These are phyloP conservation scores for Bombus breviceps DNA, from an alignment of 1,140 invertebrate genomes.

Conservation along the genomic window DNA sequence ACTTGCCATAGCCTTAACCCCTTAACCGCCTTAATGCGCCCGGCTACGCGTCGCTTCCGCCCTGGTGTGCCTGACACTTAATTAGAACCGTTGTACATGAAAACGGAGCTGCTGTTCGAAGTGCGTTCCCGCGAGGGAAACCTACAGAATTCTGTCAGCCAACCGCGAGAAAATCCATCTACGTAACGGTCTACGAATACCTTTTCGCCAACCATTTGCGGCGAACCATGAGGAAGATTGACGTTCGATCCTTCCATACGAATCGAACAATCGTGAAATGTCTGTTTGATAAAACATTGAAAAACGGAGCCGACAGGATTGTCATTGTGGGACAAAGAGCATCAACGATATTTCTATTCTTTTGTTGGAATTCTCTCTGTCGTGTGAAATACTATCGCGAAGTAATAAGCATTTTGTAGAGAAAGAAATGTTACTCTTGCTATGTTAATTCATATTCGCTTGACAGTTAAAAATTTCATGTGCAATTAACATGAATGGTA, in stretches of 20 bases:
- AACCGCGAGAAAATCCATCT: constrained; percentile 48
- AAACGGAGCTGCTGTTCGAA: constrained; percentile 50
- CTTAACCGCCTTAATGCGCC: constrained; percentile 68
- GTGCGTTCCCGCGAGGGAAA: constrained; percentile 28
- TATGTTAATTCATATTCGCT: background rate
- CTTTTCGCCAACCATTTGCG: constrained; percentile 9
- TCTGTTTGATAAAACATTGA: background rate
- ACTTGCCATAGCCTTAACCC: constrained; percentile 61
- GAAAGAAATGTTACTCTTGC: background rate
- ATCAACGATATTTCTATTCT: background rate
- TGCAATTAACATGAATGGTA: background rate
- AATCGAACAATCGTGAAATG: background rate
- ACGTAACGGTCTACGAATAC: constrained; percentile 2
- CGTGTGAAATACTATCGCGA: background rate
- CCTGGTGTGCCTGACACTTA: constrained; percentile 67
- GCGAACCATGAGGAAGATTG: background rate
- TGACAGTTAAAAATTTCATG: background rate
- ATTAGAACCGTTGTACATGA: constrained; percentile 65
- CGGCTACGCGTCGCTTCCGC: constrained; percentile 57
- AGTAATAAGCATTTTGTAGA: background rate
- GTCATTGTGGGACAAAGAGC: background rate
- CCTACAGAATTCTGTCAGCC: constrained; percentile 25
- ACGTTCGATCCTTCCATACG: background rate
- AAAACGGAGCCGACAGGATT: background rate
- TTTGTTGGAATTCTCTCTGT: background rate